Evolutionary conservation across 2,113 vertebrate species (phyloP), one percentile per base, ranked within the genome.

Genomic region (Pipa parva): DNA sequence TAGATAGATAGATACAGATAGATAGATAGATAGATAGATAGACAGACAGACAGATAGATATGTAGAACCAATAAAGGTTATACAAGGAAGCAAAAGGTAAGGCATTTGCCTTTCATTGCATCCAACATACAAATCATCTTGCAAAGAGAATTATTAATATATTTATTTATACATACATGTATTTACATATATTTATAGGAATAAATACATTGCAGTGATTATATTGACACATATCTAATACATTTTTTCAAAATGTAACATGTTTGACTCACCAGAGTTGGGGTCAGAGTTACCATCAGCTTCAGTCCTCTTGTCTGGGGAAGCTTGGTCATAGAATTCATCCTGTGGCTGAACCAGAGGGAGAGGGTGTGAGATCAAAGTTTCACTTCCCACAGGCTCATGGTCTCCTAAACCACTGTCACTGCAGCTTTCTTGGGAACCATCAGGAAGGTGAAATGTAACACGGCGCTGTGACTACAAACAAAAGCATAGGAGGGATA

Each of bases 361-460:
- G 84, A 99, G 95, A 93, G 97, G 93, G 84, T 98, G 94, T 91
- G 95, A 94, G 90, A 98, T 94, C 90, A 97, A 91, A 76, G 89
- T 90, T 85, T 94, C 97, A 90, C 92, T 91, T 86, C 93, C 92
- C 86, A 95, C 92, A 37, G 97, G 94, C 88, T 98, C 97, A 75
- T 97, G 97, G 85, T 98, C 97, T 73, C 97, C 97, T 80, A 99
- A 86, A 86, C 95, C 95, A 89, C 95, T 98, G 90, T 99, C 97
- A 93, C 95, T 97, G 95, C 97, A 99, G 92, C 97, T 99, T 92
- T 99, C 95, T 89, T 99, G 97, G 81, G 97, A 99, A 85, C 97
- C 97, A 56, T 98, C 97, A 0, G 97, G 97, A 83, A 99, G 95
- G 90, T 99, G 95, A 91, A 99, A 99, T 69, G 97, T 99, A 91